Conservation (phyloP, 2,888 invertebrate species). For the Drosophila multiciliata region DNA sequence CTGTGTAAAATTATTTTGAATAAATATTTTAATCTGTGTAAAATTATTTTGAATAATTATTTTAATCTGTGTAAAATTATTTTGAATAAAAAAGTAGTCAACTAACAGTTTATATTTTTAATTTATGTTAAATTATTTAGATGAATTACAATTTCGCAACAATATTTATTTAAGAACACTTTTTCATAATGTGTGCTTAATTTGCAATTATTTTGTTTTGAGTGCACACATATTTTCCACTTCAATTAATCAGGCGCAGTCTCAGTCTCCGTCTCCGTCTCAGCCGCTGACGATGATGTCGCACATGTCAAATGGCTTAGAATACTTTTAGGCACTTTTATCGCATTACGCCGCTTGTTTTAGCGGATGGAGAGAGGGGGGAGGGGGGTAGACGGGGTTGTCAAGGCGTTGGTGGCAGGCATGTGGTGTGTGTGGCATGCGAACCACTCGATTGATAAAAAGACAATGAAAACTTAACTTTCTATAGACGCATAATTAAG, state of each 20-base stretch:
- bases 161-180: not conserved
- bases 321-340: slow-evolving; percentile 66
- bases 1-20: not conserved
- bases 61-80: not conserved
- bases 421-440: slow-evolving; percentile 34
- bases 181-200: not conserved
- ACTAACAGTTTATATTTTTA: no score
- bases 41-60: not conserved
- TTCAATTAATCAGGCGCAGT: slow-evolving; percentile 55
- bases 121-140: not conserved
- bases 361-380: no score
- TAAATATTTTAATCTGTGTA: no score
- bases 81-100: not conserved
- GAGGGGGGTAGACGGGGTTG: not conserved
- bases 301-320: slow-evolving; percentile 63
- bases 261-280: not conserved
- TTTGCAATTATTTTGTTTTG: slow-evolving; percentile 14
- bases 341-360: slow-evolving; percentile 52
- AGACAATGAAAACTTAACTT: slow-evolving; percentile 47
- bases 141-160: not conserved
- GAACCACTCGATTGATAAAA: slow-evolving; percentile 46
- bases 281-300: slow-evolving; percentile 51
- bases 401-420: slow-evolving; percentile 1
- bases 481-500: slow-evolving; percentile 56
- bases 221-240: slow-evolving; percentile 52